These are phyloP conservation scores for Nemurella pictetii DNA, from an alignment of 2,888 invertebrate species.

Conservation along the genomic window DNA sequence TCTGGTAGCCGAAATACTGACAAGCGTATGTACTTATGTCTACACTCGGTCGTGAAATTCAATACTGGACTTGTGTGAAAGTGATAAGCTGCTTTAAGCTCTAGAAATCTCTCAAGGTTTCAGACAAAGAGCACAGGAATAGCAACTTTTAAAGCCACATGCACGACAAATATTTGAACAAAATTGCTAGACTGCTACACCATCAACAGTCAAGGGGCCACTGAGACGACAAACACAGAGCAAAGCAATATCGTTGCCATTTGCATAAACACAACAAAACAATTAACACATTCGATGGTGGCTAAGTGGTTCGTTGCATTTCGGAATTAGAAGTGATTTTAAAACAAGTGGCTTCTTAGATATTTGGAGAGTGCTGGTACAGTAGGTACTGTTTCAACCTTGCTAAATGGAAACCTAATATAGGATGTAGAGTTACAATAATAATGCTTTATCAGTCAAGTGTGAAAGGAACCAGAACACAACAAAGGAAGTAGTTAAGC, in stretches of 20 bases:
- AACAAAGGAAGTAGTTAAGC: constrained; percentile 4
- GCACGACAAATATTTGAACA: neutral
- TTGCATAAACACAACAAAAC: constrained; percentile 30
- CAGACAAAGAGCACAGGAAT: neutral
- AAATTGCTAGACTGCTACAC: neutral
- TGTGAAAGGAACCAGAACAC: constrained; percentile 18
- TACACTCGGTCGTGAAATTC: neutral
- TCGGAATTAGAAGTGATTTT: neutral
- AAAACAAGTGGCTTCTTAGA: neutral
- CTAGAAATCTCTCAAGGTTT: neutral
- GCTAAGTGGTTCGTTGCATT: neutral
- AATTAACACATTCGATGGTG: constrained; percentile 17
- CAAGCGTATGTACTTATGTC: neutral
- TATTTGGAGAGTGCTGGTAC: neutral
- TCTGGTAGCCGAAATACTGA: neutral
- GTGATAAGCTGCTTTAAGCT: neutral
- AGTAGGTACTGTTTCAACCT: neutral
- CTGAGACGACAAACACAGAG: neutral
- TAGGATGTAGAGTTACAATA: neutral
- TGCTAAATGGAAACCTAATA: neutral
- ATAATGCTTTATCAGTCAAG: neutral
- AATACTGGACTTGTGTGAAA: neutral
- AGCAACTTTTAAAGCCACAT: neutral
- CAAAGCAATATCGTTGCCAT: neutral
- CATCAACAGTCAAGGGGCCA: neutral